These are phyloP conservation scores for Hydrolagus colliei DNA, from an alignment of 2,797 vertebrate species.

Conservation along the genomic window DNA sequence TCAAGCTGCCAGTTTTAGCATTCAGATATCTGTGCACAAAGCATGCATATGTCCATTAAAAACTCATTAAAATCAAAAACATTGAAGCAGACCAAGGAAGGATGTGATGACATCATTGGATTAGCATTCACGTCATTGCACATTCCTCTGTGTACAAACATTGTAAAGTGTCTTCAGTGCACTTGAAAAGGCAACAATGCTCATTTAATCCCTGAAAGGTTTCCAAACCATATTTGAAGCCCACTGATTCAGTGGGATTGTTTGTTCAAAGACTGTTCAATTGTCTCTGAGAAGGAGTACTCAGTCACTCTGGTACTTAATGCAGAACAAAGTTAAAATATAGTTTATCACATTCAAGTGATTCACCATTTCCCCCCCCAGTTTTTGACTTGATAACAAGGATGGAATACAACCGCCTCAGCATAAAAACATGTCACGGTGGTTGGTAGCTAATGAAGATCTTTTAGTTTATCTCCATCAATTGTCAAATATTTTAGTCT, in stretches of 20 bases:
- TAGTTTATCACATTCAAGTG: slow-evolving; percentile 48
- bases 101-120: not conserved
- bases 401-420: slow-evolving; percentile 65
- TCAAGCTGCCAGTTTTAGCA: too few relatives aligned
- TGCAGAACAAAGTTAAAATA: not conserved
- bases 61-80: too few relatives aligned
- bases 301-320: not conserved
- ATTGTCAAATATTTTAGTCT: slow-evolving; percentile 99
- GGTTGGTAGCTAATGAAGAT: slow-evolving; percentile 85
- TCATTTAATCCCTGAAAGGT: not conserved
- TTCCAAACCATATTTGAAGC: not conserved
- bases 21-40: not conserved
- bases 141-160: not conserved
- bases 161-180: not conserved
- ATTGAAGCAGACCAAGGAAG: not conserved
- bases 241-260: not conserved
- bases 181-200: not conserved
- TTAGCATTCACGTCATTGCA: not conserved
- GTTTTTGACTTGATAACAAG: slow-evolving; percentile 72
- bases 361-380: slow-evolving; percentile 64
- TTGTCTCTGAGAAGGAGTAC: not conserved
- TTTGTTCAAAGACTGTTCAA: slow-evolving; percentile 11
- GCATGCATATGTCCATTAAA: not conserved
- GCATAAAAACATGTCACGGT: slow-evolving; percentile 70
- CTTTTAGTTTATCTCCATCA: slow-evolving; percentile 95